phyloP scores from a whole-genome alignment of 2,113 vertebrate genomes.

The Turdus rufiventris region DNA sequence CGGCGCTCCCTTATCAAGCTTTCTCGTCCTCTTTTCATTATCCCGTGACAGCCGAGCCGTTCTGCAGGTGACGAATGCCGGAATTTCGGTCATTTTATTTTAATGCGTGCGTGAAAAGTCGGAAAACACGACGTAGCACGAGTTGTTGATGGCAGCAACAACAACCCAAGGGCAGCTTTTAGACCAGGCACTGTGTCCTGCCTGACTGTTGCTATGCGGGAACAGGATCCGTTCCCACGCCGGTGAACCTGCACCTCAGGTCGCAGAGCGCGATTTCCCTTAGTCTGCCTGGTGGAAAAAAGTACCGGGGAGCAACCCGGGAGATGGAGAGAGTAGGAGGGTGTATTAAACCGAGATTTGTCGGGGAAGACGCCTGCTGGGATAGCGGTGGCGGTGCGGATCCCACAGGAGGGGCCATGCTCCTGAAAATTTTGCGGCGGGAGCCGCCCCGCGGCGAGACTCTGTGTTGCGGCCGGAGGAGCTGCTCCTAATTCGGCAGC shows the following conservation, averaged over 20 bases:
- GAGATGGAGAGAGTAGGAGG: not conserved
- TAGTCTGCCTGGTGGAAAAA: not conserved
- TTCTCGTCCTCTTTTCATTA: not conserved
- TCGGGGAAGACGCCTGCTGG: not conserved
- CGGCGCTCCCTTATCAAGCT: not conserved
- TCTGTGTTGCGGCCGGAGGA: not conserved
- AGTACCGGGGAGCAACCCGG: not conserved
- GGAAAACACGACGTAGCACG: accelerated
- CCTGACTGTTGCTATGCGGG: not conserved
- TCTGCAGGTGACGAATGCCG: accelerated
- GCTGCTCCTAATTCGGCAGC: not conserved
- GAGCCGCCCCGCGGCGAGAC: not conserved
- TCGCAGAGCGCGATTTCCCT: not conserved
- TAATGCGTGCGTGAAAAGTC: not conserved
- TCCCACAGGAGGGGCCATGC: not conserved
- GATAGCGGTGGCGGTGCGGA: not conserved
- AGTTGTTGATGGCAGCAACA: not conserved
- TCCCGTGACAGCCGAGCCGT: not conserved
- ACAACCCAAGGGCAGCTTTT: not conserved
- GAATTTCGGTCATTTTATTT: not conserved
- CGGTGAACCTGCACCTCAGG: not conserved
- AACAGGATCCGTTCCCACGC: not conserved
- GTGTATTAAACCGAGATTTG: not conserved
- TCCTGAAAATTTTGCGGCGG: not conserved
- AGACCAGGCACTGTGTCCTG: not conserved